phyloP scores from a whole-genome alignment of 2,888 invertebrate genomes.

The Heliconius hortense region DNA sequence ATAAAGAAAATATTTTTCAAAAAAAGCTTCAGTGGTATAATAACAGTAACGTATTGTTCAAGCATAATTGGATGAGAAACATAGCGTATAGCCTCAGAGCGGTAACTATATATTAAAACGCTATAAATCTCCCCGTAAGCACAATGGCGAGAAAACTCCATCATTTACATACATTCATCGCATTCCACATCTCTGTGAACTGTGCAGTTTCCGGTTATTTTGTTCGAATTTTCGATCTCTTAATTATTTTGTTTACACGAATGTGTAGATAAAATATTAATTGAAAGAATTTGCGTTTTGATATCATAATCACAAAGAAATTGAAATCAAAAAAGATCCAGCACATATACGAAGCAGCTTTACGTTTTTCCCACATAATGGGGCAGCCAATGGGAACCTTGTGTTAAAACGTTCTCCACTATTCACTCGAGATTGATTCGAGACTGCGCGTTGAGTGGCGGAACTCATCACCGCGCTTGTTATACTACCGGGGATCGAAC shows the following conservation, averaged over 20 bases:
- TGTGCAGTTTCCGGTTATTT: conserved; percentile 48
- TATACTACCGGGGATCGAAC: neutral
- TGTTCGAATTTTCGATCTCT: conserved; percentile 35
- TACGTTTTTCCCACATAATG: neutral
- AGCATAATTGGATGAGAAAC: conserved; percentile 40
- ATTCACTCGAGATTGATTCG: neutral
- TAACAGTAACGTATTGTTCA: conserved; percentile 31
- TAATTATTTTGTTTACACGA: conserved; percentile 17
- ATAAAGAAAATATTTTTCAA: conserved; percentile 13
- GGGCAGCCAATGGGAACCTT: neutral
- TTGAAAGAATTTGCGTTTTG: neutral
- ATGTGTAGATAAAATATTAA: conserved; percentile 24
- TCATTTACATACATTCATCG: conserved; percentile 56
- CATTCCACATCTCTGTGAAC: conserved; percentile 54
- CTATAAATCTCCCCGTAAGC: conserved; percentile 44
- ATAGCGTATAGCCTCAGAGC: conserved; percentile 33
- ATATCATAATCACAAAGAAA: no score
- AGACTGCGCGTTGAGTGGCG: neutral
- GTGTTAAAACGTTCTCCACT: neutral
- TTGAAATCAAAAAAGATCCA: no score
- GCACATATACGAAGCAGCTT: neutral
- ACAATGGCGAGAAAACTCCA: conserved; percentile 61
- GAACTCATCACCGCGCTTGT: neutral
- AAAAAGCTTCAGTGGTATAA: conserved; percentile 20
- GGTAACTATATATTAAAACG: conserved; percentile 34